Evolutionary conservation across 2,888 invertebrate genomes (phyloP), one percentile per base, ranked within the genome.

Genomic region (Polyommatus iphigenia): DNA sequence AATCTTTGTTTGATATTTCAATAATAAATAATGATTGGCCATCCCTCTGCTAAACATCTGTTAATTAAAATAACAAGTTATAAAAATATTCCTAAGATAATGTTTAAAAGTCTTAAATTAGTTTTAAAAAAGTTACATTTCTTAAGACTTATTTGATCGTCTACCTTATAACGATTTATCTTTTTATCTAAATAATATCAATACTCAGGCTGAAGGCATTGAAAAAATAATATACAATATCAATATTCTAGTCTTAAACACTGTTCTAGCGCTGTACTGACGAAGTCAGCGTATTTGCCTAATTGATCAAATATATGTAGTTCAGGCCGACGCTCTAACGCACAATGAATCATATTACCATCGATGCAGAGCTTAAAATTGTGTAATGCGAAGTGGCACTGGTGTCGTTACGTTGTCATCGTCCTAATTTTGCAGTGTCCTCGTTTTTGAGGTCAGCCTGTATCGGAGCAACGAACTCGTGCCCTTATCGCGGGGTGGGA

Each of bases 401-500:
- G 86, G 83, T 90, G 91, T 90, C 94, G 88, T 93, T 93, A 90
- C 89, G 94, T 92, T 93, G 93, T 91, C 93, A 92, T 90, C 93
- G 94, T 91, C 92, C 93, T 92, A 94, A 94, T 94, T 94, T 95
- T 95, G 95, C 94, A 95, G 95, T 95, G 95, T 95, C 95, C 95
- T 95, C 95, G 95, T 95, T 95, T 95, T 95, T 95, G 95, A 95
- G 95, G 95, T 95, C 95, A 95, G 95, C 95, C 90, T 92, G 91
- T 94, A 92, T 91, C 90, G 91, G 94, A 89, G 92, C 94, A 92
- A 93, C 94, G 94, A 94, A 94, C 94, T 89, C 91, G 87, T 93
- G 94, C 94, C 94, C 94, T 94, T 94, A 94, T 93, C 91, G 92
- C 90, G 88, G 88, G 88, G 87, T 87, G 87, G 85, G 83, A 82